A percentile compares a stretch with the other conserved stretches of the same genome.
Conservation (phyloP, 2,797 vertebrate species). For the Ispidina picta region DNA sequence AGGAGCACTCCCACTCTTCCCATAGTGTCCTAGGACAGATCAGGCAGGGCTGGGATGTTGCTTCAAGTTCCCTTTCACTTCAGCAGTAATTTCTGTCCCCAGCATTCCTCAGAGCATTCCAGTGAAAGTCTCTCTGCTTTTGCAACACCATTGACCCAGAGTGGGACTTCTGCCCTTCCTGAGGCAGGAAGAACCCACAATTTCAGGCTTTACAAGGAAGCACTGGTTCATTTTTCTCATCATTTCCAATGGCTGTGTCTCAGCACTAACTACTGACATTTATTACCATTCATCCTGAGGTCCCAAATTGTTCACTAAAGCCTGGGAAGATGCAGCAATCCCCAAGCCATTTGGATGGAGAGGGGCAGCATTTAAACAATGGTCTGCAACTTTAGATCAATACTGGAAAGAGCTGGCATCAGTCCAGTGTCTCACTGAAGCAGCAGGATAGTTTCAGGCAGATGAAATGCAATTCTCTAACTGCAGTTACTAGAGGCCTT, state of each 20-base stretch:
- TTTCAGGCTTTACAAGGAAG: background rate
- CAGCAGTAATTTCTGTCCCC: background rate
- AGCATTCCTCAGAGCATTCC: fast-evolving
- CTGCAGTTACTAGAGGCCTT: slow-evolving; percentile 37
- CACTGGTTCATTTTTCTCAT: background rate
- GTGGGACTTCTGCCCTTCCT: background rate
- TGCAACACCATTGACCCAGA: background rate
- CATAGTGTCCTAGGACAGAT: fast-evolving
- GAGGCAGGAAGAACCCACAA: background rate
- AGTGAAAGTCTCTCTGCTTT: slow-evolving; percentile 16
- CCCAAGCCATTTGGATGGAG: background rate
- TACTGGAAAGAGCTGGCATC: background rate
- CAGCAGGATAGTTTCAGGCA: slow-evolving; percentile 41
- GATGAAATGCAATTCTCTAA: slow-evolving; percentile 40
- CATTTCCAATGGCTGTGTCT: background rate
- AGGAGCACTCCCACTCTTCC: fast-evolving
- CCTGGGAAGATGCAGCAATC: background rate
- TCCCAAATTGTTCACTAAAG: background rate
- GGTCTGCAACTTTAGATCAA: background rate
- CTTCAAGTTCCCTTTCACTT: slow-evolving; percentile 13
- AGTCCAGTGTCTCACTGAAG: background rate
- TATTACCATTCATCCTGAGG: background rate
- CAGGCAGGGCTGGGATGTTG: background rate
- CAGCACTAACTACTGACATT: background rate
- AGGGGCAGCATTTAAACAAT: slow-evolving; percentile 1